These are phyloP conservation scores for Epicampocera succincta DNA, from an alignment of 2,888 invertebrate species.

Conservation along the genomic window DNA sequence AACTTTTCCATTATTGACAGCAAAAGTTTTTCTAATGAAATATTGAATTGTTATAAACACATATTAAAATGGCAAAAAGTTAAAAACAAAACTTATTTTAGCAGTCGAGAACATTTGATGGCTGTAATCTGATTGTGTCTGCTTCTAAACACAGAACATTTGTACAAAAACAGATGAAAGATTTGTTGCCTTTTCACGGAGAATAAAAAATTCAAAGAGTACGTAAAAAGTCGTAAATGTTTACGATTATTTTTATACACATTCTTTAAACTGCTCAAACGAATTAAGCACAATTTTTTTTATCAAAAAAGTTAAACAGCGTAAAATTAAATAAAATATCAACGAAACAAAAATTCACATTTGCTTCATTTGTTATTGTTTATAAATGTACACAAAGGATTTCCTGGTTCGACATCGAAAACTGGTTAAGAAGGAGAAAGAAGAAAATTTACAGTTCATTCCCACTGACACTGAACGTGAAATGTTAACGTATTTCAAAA, in stretches of 20 bases:
- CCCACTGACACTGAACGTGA: too few species aligned
- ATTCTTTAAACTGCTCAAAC: conserved; percentile 20
- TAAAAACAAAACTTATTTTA: neutral
- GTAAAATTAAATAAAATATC: neutral
- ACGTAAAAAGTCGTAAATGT: conserved; percentile 55
- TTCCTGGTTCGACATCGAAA: neutral
- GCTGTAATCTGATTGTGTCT: too few species aligned
- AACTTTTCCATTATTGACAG: conserved; percentile 51
- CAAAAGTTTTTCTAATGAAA: conserved; percentile 30
- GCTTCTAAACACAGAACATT: too few species aligned
- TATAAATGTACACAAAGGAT: conserved; percentile 38
- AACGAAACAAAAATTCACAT: conserved; percentile 27
- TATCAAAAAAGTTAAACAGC: neutral
- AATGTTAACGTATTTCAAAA: too few species aligned
- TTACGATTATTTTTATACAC: conserved; percentile 56
- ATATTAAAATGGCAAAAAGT: conserved; percentile 23
- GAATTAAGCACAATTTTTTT: neutral
- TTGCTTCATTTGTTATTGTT: conserved; percentile 40
- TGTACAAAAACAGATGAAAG: too few species aligned
- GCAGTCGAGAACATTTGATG: conserved; percentile 5
- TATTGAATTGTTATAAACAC: conserved; percentile 59
- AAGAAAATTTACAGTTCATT: neutral
- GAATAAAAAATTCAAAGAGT: conserved; percentile 15
- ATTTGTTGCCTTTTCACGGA: neutral
- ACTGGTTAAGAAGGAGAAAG: neutral